Conservation (phyloP, 2,888 invertebrate genomes). For the Dioctria rufipes region DNA sequence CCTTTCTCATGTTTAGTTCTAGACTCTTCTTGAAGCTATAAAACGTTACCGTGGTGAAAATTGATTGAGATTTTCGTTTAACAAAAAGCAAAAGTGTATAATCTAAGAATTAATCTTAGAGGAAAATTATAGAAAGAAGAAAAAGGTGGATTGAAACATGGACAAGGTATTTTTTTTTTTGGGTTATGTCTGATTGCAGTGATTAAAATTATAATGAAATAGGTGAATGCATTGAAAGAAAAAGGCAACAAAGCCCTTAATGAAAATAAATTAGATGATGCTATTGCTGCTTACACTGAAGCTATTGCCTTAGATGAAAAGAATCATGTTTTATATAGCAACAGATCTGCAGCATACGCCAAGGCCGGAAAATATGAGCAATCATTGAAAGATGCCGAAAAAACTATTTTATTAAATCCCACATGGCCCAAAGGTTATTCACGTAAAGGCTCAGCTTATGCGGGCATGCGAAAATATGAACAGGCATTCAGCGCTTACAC, state of each 20-base stretch:
- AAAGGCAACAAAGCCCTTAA: slow-evolving; percentile 89
- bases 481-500: slow-evolving; percentile 86
- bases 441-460: slow-evolving; percentile 88
- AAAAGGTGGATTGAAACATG: slow-evolving; percentile 27
- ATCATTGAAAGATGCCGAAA: slow-evolving; percentile 89
- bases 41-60: neutral
- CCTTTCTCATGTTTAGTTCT: slow-evolving; percentile 53
- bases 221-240: slow-evolving; percentile 88
- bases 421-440: slow-evolving; percentile 93
- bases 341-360: slow-evolving; percentile 92
- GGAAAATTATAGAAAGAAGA: neutral
- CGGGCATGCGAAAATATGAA: slow-evolving; percentile 80
- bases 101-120: too few relatives aligned
- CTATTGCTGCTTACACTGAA: slow-evolving; percentile 84
- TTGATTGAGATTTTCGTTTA: too few relatives aligned
- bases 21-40: slow-evolving; percentile 47
- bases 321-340: slow-evolving; percentile 93
- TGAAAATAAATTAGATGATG: slow-evolving; percentile 83
- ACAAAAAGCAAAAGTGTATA: too few relatives aligned
- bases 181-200: slow-evolving; percentile 35
- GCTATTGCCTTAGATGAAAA: slow-evolving; percentile 84
- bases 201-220: slow-evolving; percentile 60
- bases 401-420: slow-evolving; percentile 84
- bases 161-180: slow-evolving; percentile 45
- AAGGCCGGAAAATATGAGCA: slow-evolving; percentile 82